These are phyloP conservation scores for Drosophila sordidula DNA, from an alignment of 2,888 invertebrate species.

Conservation along the genomic window DNA sequence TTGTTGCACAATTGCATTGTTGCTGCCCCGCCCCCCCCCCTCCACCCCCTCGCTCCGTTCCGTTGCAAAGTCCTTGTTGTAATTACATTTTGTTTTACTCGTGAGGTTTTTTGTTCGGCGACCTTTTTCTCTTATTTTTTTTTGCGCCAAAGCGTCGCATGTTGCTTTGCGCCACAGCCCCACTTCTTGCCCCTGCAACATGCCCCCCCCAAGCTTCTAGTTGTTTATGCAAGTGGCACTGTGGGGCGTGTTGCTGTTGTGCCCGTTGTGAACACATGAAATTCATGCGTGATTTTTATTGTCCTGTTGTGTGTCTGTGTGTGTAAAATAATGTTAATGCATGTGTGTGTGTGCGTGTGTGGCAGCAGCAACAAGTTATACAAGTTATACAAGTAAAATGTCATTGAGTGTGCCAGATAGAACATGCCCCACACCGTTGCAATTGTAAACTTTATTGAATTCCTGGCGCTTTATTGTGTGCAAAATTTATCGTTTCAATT, in stretches of 20 bases:
- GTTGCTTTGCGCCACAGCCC: conserved; percentile 27
- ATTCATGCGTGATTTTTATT: conserved; percentile 78
- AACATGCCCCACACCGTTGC: conserved; percentile 20
- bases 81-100: conserved; percentile 78
- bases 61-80: conserved; percentile 73
- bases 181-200: conserved; percentile 1
- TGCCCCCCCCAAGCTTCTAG: conserved; percentile 10
- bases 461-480: conserved; percentile 73
- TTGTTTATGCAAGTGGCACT: conserved; percentile 41
- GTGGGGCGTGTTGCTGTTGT: conserved; percentile 35
- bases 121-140: conserved; percentile 43
- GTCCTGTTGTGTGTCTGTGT: conserved; percentile 69
- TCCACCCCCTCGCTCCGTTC: background rate
- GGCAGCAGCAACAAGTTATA: conserved; percentile 70
- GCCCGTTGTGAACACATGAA: conserved; percentile 63
- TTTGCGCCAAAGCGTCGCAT: conserved; percentile 15
- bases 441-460: conserved; percentile 76
- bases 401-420: conserved; percentile 36
- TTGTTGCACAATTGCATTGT: conserved; percentile 69
- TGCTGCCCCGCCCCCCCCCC: background rate
- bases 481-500: conserved; percentile 76
- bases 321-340: conserved; percentile 74
- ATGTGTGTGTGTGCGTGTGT: conserved; percentile 20
- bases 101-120: conserved; percentile 67
- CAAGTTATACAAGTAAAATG: conserved; percentile 50